phyloP scores from a whole-genome alignment of 2,113 vertebrate species.

The Cephalopholis sonnerati region DNA sequence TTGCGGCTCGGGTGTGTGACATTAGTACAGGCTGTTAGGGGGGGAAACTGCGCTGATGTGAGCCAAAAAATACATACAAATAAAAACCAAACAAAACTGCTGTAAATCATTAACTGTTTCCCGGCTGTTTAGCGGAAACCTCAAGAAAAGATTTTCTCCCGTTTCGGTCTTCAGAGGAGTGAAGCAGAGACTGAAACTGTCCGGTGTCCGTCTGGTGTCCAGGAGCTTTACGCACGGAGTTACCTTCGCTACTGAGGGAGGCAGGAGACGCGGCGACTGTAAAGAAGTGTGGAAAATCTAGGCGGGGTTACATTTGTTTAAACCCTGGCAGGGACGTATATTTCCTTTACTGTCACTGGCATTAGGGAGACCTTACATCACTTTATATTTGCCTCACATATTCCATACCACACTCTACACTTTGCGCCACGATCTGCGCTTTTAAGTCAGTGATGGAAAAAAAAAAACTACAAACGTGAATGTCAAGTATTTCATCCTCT shows the following conservation, averaged over 20 bases:
- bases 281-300: slow-evolving; percentile 64
- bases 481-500: neutral
- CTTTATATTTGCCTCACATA: neutral
- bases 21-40: slow-evolving; percentile 33
- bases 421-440: neutral
- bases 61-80: slow-evolving; percentile 4
- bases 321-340: slow-evolving; percentile 42
- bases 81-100: neutral
- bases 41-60: neutral
- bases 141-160: neutral
- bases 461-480: neutral
- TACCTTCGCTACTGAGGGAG: slow-evolving; percentile 70
- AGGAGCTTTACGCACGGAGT: slow-evolving; percentile 79
- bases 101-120: slow-evolving; percentile 11
- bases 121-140: neutral
- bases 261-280: slow-evolving; percentile 54
- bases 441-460: neutral
- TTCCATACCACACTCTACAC: neutral
- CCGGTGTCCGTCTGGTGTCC: slow-evolving; percentile 45
- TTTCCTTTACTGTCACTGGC: slow-evolving; percentile 24
- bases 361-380: slow-evolving; percentile 7
- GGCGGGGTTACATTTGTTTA: slow-evolving; percentile 79
- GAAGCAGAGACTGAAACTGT: slow-evolving; percentile 19
- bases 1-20: slow-evolving; percentile 47
- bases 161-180: neutral